Evolutionary conservation across 2,888 invertebrate genomes (phyloP), one percentile per base, ranked within the genome.

Genomic region (Stenoptilia bipunctidactyla): DNA sequence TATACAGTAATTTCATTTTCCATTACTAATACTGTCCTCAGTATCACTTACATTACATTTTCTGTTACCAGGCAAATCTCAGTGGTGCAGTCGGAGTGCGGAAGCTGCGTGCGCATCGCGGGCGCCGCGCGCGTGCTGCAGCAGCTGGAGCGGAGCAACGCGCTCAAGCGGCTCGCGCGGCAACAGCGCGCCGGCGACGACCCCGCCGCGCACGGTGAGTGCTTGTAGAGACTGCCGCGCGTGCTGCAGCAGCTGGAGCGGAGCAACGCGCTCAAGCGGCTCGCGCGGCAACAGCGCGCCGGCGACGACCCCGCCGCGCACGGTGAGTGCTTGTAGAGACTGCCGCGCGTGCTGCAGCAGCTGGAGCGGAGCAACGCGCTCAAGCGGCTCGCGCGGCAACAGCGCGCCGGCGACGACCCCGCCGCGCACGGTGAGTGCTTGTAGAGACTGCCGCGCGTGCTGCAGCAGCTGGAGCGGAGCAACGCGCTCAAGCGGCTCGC

Each of bases 301-400:
- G 13, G 59, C 53, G 53, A 54, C 55, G 53, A 56, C 44, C 63
- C 55, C 46, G 42, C 52, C 15, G 38, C 74, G 70, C 38, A 37
- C 42, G 39, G 20, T 1, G 1, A 1, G 13, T 2, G 9, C n/a
- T 10, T 4, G 33, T 6, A 6, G 5, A 33, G 8, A 25, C 25
- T 6, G 33, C 33, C 90, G 42, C 87, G 92, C 40, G 94, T 93
- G 58, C 68, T 86, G 36, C 85, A 89, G 36, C 86, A 96, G 52
- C 82, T 89, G 44, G 86, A 88, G 53, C 96, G 97, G 56, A 91
- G 91, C 41, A 82, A 87, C 15, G 92, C 96, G 56, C 96, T 98
- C 70, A 88, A 91, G 43, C 86, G 89, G 15, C 86, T 94, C n/a
- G 69, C 74, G 12, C 35, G 66, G 0, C 66, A 62, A 39, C 72